Evolutionary conservation across 2,113 vertebrate genomes (phyloP).

Genomic region (Parus major): DNA sequence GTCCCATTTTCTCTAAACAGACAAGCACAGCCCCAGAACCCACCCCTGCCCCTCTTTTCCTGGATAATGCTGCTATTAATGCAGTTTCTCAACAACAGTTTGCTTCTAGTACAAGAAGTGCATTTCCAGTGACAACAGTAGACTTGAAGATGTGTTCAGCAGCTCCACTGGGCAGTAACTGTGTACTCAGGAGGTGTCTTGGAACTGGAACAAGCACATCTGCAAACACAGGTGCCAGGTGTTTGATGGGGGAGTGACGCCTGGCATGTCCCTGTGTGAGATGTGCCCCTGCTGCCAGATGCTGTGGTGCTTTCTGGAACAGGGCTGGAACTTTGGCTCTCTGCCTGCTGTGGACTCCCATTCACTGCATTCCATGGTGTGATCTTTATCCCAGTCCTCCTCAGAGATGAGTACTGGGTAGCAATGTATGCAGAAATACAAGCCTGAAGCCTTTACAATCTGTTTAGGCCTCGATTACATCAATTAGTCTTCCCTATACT

Average conservation of each 20-base stretch:
- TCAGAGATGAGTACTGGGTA: neutral
- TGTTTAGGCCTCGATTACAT: neutral
- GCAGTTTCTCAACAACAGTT: neutral
- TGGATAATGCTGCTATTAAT: neutral
- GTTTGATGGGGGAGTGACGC: neutral
- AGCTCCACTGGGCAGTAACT: neutral
- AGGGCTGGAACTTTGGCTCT: neutral
- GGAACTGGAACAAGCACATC: accelerated
- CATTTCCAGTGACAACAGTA: neutral
- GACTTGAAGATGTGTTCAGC: neutral
- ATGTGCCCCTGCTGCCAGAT: neutral
- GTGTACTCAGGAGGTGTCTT: neutral
- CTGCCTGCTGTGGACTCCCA: neutral
- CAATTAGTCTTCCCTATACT: neutral
- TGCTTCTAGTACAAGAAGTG: neutral
- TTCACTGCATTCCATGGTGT: neutral
- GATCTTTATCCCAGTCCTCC: neutral
- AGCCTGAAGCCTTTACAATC: neutral
- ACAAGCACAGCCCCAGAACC: neutral
- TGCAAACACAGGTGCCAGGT: accelerated
- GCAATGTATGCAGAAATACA: neutral
- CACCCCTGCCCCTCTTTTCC: neutral
- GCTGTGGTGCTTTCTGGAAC: neutral
- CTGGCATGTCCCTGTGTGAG: neutral
- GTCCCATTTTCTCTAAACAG: neutral